phyloP scores from a whole-genome alignment of 2,797 vertebrate species.

The Girardinus metallicus region DNA sequence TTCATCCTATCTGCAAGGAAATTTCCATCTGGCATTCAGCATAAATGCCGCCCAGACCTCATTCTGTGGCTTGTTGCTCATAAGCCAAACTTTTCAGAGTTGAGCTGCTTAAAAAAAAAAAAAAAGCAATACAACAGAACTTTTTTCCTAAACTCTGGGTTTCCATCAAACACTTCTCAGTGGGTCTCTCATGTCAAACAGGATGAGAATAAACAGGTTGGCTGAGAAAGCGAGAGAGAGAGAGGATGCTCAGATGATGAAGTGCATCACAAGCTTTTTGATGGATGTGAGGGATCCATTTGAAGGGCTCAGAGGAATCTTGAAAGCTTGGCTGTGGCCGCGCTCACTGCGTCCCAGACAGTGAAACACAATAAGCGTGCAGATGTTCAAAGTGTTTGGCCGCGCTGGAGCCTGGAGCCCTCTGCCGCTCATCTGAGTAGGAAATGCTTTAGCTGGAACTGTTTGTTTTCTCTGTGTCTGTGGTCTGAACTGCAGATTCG shows the following conservation, averaged over 20 bases:
- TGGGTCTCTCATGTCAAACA: slow-evolving; percentile 48
- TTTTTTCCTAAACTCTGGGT: slow-evolving; percentile 44
- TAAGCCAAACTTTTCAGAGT: slow-evolving; percentile 50
- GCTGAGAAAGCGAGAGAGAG: slow-evolving; percentile 24
- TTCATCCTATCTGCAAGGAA: slow-evolving; percentile 71
- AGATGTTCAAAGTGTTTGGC: slow-evolving; percentile 80
- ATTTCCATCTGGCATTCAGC: slow-evolving; percentile 75
- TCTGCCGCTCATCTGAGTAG: slow-evolving; percentile 73
- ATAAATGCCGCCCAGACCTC: slow-evolving; percentile 57
- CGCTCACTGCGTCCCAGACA: slow-evolving; percentile 69
- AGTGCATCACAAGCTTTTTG: slow-evolving; percentile 65
- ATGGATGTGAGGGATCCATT: slow-evolving; percentile 62
- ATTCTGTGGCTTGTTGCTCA: slow-evolving; percentile 56
- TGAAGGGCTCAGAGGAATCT: slow-evolving; percentile 69
- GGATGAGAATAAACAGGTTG: slow-evolving; percentile 66
- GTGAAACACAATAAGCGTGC: slow-evolving; percentile 77
- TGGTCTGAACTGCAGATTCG: slow-evolving; percentile 78
- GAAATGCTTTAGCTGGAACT: slow-evolving; percentile 80
- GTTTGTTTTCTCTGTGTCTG: slow-evolving; percentile 82
- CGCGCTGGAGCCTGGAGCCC: slow-evolving; percentile 62
- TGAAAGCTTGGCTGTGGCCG: slow-evolving; percentile 66
- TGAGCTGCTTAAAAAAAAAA: slow-evolving; percentile 21
- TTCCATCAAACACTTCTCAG: slow-evolving; percentile 45
- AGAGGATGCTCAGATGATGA: slow-evolving; percentile 60
- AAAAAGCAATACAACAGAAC: slow-evolving; percentile 43